Percentiles rank a stretch among this genome's conserved stretches.
These are phyloP conservation scores for Drosophila cardini DNA, from an alignment of 1,140 invertebrate species.

Conservation along the genomic window DNA sequence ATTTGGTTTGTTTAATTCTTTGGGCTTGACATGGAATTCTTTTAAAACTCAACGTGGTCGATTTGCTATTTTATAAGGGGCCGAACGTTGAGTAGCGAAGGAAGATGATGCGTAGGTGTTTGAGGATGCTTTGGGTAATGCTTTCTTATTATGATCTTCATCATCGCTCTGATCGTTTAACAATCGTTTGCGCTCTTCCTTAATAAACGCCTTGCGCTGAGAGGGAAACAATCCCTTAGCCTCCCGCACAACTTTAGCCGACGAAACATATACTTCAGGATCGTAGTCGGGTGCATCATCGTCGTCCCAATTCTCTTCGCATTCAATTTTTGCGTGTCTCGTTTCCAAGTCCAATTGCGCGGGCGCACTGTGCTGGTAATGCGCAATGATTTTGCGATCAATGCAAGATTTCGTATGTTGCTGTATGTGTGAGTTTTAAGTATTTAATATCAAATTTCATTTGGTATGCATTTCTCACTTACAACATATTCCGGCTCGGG, in stretches of 20 bases:
- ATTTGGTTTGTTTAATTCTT: neutral
- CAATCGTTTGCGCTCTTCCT: constrained; percentile 56
- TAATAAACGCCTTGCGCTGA: constrained; percentile 65
- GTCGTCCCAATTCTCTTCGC: constrained; percentile 74
- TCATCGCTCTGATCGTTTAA: constrained; percentile 42
- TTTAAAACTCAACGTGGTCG: neutral
- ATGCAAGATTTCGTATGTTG: constrained; percentile 58
- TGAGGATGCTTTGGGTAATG: neutral
- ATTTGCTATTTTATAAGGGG: constrained; percentile 20
- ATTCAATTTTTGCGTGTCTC: constrained; percentile 57
- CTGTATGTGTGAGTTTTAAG: constrained; percentile 13
- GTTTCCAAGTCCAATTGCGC: constrained; percentile 51
- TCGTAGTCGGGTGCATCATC: constrained; percentile 54
- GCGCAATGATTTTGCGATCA: constrained; percentile 70
- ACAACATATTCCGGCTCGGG: constrained; percentile 64
- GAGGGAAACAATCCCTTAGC: constrained; percentile 58
- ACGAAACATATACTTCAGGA: constrained; percentile 57
- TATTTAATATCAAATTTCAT: neutral
- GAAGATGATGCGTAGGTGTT: neutral
- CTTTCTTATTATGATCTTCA: constrained; percentile 8
- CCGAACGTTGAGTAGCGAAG: neutral
- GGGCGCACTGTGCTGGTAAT: constrained; percentile 55
- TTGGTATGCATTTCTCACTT: constrained; percentile 17
- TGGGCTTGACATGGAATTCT: neutral
- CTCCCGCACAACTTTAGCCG: constrained; percentile 60